These are phyloP conservation scores for Chironomus tentans DNA, from an alignment of 2,888 invertebrate genomes.

Conservation along the genomic window DNA sequence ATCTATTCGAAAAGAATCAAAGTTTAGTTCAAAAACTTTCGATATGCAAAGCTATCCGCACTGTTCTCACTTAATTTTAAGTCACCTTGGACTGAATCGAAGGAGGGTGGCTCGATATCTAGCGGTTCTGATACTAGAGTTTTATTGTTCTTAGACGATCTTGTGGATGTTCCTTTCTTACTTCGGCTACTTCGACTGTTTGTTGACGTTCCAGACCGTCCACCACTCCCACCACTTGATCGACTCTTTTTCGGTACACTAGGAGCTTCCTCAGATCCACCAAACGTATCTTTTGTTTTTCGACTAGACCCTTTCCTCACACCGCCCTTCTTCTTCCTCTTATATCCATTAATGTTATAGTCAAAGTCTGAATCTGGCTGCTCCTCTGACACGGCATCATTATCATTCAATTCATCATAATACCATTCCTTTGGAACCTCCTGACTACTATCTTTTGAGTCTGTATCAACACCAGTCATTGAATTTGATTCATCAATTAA, in stretches of 20 bases:
- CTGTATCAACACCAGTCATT: conserved; percentile 44
- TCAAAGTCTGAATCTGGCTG: conserved; percentile 90
- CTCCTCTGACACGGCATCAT: conserved; percentile 68
- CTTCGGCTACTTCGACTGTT: not conserved
- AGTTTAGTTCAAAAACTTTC: conserved; percentile 10
- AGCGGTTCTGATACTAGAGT: not conserved
- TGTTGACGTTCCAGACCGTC: conserved; percentile 31
- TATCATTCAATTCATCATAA: conserved; percentile 18
- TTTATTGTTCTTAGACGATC: not conserved
- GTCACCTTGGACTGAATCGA: conserved; percentile 13
- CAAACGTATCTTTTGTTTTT: conserved; percentile 31
- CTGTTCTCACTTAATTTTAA: conserved; percentile 4
- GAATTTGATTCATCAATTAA: conserved; percentile 35
- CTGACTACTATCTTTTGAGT: conserved; percentile 70
- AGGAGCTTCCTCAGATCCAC: not conserved
- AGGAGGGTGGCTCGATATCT: conserved; percentile 15
- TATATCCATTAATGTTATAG: conserved; percentile 55
- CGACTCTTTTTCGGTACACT: not conserved
- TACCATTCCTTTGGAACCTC: conserved; percentile 2
- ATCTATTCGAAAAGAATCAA: not conserved
- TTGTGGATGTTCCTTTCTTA: not conserved
- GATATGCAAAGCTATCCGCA: conserved; percentile 4
- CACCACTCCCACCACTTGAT: conserved; percentile 34
- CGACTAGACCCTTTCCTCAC: conserved; percentile 31
- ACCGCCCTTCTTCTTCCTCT: conserved; percentile 40